Evolutionary conservation across 1,140 invertebrate genomes (phyloP), one percentile per base, ranked within the genome.

Genomic region (Trichoplusia ni): DNA sequence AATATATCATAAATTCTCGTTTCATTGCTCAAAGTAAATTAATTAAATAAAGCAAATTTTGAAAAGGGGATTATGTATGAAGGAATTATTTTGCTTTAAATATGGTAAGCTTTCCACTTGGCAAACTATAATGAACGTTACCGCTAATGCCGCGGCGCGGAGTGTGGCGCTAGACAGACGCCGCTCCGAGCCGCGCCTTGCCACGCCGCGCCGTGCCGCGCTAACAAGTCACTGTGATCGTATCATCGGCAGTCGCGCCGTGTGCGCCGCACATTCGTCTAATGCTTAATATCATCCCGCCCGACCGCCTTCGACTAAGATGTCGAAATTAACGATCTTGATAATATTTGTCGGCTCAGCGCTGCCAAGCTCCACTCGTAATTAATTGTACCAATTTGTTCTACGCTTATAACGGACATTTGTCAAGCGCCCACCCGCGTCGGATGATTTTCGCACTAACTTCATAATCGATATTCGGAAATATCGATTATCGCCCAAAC

Each of bases 381-480:
- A 90, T 90, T 89, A 89, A 90, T 90, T 79, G 85, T 82, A 80
- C 77, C 81, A 90, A 89, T 90, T 90, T 90, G 87, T 90, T 85
- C 86, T 69, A 69, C 79, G 82, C 86, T 90, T 90, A 89, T 89
- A 88, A 84, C 86, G 77, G 83, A 73, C 84, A 89, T 90, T 90
- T 87, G 84, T 90, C 87, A 89, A 86, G 78, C 69, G 71, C 77
- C 78, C 81, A 74, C 77, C 77, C 77, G 76, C 73, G 73, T 72
- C 77, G 65, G 79, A 87, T 85, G 77, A 86, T 87, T 87, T 86
- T 81, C 81, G 80, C 80, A 81, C 81, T 78, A 84, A 84, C 78
- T 89, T 85, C 80, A 86, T 86, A 85, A 86, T 90, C 83, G 82
- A 89, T 89, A 85, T 76, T 81, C 67, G 51, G 65, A 70, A 75